Evolutionary conservation across 2,113 vertebrate genomes (phyloP).

Genomic region (Corythornis madagascariensis): DNA sequence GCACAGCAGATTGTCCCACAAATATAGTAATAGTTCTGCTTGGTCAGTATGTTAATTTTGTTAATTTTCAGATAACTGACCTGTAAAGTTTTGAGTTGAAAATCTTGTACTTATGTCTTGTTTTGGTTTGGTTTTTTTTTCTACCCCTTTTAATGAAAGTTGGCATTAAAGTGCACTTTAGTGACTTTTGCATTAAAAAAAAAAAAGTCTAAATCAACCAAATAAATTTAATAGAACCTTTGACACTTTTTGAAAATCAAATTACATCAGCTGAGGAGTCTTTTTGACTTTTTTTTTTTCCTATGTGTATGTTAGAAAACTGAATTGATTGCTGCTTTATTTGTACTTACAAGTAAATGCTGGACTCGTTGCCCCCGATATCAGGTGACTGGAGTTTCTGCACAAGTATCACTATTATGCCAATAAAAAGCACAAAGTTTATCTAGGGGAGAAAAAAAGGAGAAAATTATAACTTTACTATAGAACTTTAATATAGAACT

Average conservation of each 20-base stretch:
- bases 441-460: slow-evolving; percentile 75
- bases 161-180: background rate
- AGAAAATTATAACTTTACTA: background rate
- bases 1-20: slow-evolving; percentile 1
- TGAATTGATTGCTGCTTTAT: background rate
- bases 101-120: background rate
- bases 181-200: background rate
- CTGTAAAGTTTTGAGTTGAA: background rate
- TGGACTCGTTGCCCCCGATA: slow-evolving; percentile 96
- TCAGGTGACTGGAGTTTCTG: slow-evolving; percentile 98
- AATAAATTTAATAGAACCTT: background rate
- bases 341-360: slow-evolving; percentile 97
- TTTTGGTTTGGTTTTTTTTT: background rate
- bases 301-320: slow-evolving; percentile 61
- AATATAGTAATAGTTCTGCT: background rate
- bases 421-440: slow-evolving; percentile 96
- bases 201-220: background rate
- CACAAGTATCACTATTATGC: slow-evolving; percentile 98
- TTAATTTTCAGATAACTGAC: background rate
- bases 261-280: background rate
- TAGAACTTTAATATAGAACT: too few species aligned
- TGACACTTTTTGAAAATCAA: background rate
- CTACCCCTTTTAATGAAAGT: background rate
- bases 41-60: background rate
- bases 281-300: slow-evolving; percentile 31